Evolutionary conservation across 1,140 invertebrate genomes (phyloP).

Genomic region (Acromyrmex echinatior): DNA sequence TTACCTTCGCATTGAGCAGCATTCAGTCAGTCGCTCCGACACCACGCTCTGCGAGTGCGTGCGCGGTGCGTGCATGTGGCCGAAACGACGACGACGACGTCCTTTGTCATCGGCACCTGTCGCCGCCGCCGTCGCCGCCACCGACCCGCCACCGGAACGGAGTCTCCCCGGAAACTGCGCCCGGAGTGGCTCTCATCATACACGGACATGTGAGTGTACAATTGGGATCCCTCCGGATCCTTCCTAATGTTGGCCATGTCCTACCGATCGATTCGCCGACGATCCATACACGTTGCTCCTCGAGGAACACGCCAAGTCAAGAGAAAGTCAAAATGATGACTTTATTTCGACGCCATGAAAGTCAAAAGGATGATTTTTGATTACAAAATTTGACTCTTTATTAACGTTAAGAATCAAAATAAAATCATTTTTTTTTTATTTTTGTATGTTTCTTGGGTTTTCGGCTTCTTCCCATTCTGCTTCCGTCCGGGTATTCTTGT

Average conservation of each 20-base stretch:
- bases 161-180: slow-evolving; percentile 13
- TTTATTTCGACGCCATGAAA: no score
- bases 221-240: neutral
- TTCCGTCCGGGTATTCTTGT: neutral
- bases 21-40: neutral
- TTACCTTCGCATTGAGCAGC: neutral
- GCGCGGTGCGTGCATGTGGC: slow-evolving; percentile 20
- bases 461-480: neutral
- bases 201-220: neutral
- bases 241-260: neutral
- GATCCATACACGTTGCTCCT: neutral
- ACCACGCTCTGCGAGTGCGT: neutral
- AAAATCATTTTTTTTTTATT: no score
- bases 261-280: slow-evolving; percentile 28
- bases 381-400: no score
- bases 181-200: neutral
- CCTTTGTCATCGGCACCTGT: neutral
- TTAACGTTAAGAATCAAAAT: no score
- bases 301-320: no score
- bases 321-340: no score
- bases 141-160: neutral
- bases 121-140: neutral
- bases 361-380: no score
- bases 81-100: slow-evolving; percentile 14
- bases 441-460: no score